Percentiles rank a stretch among this genome's conserved stretches.
Evolutionary conservation across 2,888 invertebrate species (phyloP).

Genomic region (Pyrrhia umbra): DNA sequence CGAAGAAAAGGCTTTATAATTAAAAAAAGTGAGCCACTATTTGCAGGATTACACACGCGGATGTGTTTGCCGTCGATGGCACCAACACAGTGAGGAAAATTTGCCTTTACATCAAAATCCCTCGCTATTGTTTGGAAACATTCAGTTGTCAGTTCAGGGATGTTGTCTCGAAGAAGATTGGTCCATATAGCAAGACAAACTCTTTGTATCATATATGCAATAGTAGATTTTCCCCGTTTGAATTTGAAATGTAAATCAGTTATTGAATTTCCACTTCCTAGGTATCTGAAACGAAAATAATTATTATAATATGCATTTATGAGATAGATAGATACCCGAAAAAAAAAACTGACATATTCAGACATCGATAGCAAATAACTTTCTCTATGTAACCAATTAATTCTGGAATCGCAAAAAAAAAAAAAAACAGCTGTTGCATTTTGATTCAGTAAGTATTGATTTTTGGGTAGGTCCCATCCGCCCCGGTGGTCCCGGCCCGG

Average conservation of each 20-base stretch:
- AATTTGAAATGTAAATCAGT: conserved; percentile 36
- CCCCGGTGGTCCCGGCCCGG: too few species aligned
- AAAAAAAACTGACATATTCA: conserved; percentile 15
- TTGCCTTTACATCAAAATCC: conserved; percentile 38
- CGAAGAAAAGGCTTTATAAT: conserved; percentile 36
- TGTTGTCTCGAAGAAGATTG: conserved; percentile 26
- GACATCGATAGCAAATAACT: conserved; percentile 6
- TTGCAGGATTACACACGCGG: conserved; percentile 29
- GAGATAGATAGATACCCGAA: conserved; percentile 29
- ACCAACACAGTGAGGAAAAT: conserved; percentile 45
- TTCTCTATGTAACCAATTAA: conserved; percentile 21
- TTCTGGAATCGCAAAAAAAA: conserved; percentile 15
- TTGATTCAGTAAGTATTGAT: conserved; percentile 21
- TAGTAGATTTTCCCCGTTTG: conserved; percentile 43
- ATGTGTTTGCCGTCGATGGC: conserved; percentile 41
- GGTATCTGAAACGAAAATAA: conserved; percentile 35
- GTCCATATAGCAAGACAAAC: conserved; percentile 42
- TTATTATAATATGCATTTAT: conserved; percentile 21
- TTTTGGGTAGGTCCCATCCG: too few species aligned
- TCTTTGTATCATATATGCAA: conserved; percentile 28
- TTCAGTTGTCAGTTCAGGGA: conserved; percentile 39
- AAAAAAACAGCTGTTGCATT: conserved; percentile 13
- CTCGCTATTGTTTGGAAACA: not conserved
- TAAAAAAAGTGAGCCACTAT: conserved; percentile 31
- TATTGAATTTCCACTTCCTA: conserved; percentile 39